phyloP scores from a whole-genome alignment of 2,797 vertebrate genomes.

The Onychomys leucogaster region DNA sequence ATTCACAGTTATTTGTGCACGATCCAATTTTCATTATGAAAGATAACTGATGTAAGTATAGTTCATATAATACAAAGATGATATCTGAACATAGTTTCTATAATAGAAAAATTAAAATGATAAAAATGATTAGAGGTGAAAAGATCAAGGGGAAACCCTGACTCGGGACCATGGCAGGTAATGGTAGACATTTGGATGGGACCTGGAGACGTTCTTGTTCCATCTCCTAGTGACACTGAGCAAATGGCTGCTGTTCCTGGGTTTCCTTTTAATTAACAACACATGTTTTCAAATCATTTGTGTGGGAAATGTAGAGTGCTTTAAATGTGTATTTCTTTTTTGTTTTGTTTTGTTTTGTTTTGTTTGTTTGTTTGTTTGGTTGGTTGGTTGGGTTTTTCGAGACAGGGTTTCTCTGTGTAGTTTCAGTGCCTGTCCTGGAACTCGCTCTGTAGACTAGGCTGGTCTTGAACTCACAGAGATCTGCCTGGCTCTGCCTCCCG shows the following conservation, averaged over 20 bases:
- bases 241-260: neutral
- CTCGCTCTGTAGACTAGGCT: no score
- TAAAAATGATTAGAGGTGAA: constrained; percentile 27
- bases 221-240: neutral
- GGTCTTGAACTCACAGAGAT: no score
- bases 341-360: no score
- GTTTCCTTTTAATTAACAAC: neutral
- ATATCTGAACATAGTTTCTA: neutral
- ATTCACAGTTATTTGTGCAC: constrained; percentile 6
- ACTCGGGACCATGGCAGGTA: neutral
- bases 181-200: neutral
- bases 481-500: no score
- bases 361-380: no score
- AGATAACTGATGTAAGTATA: neutral
- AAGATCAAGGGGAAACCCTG: neutral
- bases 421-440: no score
- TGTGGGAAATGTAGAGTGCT: constrained; percentile 5
- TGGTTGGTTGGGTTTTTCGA: no score
- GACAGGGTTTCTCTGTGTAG: no score
- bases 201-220: neutral
- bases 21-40: neutral
- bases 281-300: neutral
- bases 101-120: neutral
- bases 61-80: neutral
- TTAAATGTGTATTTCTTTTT: neutral